Conservation (phyloP, 2,797 vertebrate genomes). For the Hemitrygon akajei region DNA sequence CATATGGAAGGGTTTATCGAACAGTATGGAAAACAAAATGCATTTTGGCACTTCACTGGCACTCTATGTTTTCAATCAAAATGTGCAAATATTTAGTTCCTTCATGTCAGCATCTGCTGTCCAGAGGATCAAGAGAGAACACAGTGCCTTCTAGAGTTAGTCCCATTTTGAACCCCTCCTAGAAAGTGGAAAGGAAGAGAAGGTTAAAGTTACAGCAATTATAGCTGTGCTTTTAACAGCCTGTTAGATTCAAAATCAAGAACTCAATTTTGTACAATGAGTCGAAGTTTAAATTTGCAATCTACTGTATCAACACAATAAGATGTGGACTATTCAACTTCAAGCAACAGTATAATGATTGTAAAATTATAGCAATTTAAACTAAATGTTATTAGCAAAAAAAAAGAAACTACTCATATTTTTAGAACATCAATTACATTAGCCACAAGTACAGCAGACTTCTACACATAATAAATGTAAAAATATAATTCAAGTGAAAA, state of each 20-base stretch:
- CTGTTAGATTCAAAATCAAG: neutral
- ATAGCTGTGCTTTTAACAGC: neutral
- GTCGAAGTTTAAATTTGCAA: neutral
- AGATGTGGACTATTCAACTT: neutral
- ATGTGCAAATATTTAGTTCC: constrained; percentile 50
- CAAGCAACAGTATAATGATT: neutral
- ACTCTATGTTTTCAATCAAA: constrained; percentile 41
- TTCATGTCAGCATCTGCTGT: constrained; percentile 84
- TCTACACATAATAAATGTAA: too few species aligned
- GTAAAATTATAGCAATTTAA: neutral
- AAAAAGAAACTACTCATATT: neutral
- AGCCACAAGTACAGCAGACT: neutral
- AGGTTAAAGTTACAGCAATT: constrained; percentile 41
- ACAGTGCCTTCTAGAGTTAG: constrained; percentile 96
- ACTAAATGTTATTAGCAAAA: neutral
- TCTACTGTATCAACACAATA: neutral
- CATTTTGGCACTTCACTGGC: constrained; percentile 34
- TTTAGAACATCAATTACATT: neutral
- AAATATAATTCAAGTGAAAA: neutral
- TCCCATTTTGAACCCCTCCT: constrained; percentile 99
- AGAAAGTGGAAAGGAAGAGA: constrained; percentile 53
- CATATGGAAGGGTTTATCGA: neutral
- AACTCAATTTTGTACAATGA: neutral
- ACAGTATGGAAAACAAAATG: neutral
- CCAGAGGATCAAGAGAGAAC: constrained; percentile 88